A percentile compares a stretch with the other conserved stretches of the same genome.
Evolutionary conservation across 2,888 invertebrate species (phyloP).

Genomic region (Taenaris catops): DNA sequence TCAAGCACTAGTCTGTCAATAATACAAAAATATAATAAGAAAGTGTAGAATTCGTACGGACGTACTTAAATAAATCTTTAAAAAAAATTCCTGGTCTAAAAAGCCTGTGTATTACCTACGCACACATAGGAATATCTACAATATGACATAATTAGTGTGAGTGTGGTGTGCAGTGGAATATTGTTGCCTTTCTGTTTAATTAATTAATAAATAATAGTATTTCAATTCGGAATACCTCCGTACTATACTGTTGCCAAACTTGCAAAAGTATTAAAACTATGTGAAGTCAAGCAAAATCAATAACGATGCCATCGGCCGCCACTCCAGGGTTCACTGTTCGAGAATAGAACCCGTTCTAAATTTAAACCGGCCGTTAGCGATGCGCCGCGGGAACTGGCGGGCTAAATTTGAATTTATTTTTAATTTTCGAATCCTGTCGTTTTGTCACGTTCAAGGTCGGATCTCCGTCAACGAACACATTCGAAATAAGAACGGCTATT

Average conservation of each 20-base stretch:
- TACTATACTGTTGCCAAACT: constrained; percentile 1
- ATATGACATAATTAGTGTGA: too few relatives aligned
- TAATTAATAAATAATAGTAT: too few relatives aligned
- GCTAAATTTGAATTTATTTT: constrained; percentile 62
- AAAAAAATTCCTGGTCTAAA: too few relatives aligned
- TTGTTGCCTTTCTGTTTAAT: too few relatives aligned
- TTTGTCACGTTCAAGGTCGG: constrained; percentile 75
- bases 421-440: constrained; percentile 59
- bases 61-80: too few relatives aligned
- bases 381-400: constrained; percentile 63
- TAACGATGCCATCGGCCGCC: constrained; percentile 57
- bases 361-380: constrained; percentile 68
- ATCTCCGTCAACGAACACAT: constrained; percentile 39
- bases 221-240: too few relatives aligned
- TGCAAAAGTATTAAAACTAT: constrained; percentile 19
- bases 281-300: constrained; percentile 50
- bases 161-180: too few relatives aligned
- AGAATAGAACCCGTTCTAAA: constrained; percentile 73
- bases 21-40: too few relatives aligned
- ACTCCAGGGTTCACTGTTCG: constrained; percentile 64
- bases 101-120: too few relatives aligned
- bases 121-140: too few relatives aligned
- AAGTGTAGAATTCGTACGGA: too few relatives aligned
- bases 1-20: too few relatives aligned
- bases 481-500: constrained; percentile 26